Conservation (phyloP, 2,113 vertebrate genomes). For the Ceuthmochares aereus region DNA sequence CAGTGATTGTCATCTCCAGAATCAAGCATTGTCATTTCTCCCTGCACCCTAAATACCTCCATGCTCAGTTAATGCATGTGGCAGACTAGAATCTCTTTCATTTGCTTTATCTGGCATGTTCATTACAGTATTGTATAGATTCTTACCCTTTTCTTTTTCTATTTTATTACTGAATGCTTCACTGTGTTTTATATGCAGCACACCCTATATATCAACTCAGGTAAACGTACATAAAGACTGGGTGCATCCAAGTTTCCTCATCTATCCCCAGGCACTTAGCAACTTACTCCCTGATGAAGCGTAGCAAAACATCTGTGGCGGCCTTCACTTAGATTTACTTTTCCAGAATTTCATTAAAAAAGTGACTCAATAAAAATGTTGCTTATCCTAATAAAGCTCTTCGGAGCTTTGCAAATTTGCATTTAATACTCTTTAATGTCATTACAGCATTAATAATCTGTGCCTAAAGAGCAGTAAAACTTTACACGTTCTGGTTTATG, state of each 20-base stretch:
- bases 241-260: not conserved
- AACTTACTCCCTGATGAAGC: constrained; percentile 41
- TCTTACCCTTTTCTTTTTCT: not conserved
- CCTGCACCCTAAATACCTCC: not conserved
- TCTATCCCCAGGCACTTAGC: not conserved
- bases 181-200: not conserved
- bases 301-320: constrained; percentile 58
- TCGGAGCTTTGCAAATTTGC: constrained; percentile 74
- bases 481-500: constrained; percentile 65
- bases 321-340: constrained; percentile 68
- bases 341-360: constrained; percentile 74
- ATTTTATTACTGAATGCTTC: not conserved
- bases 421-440: constrained; percentile 76
- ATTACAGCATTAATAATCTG: constrained; percentile 77
- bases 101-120: not conserved
- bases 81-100: not conserved
- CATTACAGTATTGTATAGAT: not conserved
- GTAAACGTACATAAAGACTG: not conserved
- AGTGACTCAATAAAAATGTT: constrained; percentile 74
- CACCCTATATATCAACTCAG: not conserved
- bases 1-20: not conserved
- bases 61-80: not conserved
- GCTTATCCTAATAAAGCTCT: constrained; percentile 70
- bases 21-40: not conserved
- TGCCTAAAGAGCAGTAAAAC: constrained; percentile 73